Evolutionary conservation across 2,888 invertebrate species (phyloP), one percentile per base, ranked within the genome.

Genomic region (Apeira syringaria): DNA sequence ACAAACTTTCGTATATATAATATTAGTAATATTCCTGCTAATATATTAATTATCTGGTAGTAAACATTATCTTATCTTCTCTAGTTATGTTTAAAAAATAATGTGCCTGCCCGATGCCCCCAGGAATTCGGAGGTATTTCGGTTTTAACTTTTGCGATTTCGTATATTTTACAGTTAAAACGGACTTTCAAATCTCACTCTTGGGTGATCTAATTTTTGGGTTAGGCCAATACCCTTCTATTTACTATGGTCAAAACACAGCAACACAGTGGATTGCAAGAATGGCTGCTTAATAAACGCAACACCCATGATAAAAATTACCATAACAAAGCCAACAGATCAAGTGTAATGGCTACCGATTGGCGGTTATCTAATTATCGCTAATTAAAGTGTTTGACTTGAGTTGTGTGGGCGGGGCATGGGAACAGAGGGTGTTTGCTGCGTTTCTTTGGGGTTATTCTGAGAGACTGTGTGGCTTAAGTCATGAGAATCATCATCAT

Each of bases 361-460:
- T 80, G 80, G 80, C 55, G 62, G 68, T 51, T 55, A 46, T 50
- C 53, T 60, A 60, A 58, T 71, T 66, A 67, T 51, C 64, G 65
- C 57, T 73, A 72, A 75, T 72, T 66, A 65, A 56, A 50, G 47
- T 50, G 53, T 53, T 49, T 61, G 56, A 64, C 53, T 49, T 44
- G 52, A 45, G 38, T 40, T 5, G 33, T 52, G 79, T 80, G 66
- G 82, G 82, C 74, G 82, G 66, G 60, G 79, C 74, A 70, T 80
- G 82, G 73, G 81, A 80, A 81, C 66, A 8, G 28, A 44, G 53
- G 51, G 56, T 45, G 44, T 28, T 36, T 24, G 41, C 31, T 47
- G 17, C 38, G 41, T 40, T 45, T 29, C 12, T 46, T 24, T 32
- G 25, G 40, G 15, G 17, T 13, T 42, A 39, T 26, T 29, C 37